A percentile compares a stretch with the other conserved stretches of the same genome.
phyloP scores from a whole-genome alignment of 1,140 invertebrate genomes.

The Helicorthomorpha holstii region DNA sequence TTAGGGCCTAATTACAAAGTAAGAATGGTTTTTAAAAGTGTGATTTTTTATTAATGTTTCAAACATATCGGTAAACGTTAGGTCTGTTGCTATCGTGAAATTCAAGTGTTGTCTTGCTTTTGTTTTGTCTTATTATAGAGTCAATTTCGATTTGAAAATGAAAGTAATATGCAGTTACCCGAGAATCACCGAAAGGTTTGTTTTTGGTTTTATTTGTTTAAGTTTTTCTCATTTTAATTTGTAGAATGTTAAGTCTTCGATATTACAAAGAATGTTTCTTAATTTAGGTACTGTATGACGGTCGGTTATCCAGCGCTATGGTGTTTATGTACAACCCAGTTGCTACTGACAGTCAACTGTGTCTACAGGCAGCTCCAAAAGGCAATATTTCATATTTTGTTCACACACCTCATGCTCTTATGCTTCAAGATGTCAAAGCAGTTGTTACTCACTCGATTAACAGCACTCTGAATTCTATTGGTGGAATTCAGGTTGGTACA shows the following conservation, averaged over 20 bases:
- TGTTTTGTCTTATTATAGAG: constrained; percentile 41
- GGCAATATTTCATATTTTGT: constrained; percentile 94
- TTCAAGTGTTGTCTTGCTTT: neutral
- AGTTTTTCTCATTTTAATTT: constrained; percentile 2
- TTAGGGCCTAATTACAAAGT: constrained; percentile 95
- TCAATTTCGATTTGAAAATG: constrained; percentile 97
- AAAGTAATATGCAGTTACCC: constrained; percentile 84
- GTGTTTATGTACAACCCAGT: constrained; percentile 99
- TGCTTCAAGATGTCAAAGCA: constrained; percentile 98
- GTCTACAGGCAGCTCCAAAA: constrained; percentile 92
- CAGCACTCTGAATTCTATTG: constrained; percentile 95
- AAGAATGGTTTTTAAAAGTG: constrained; percentile 10
- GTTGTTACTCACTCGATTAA: constrained; percentile 98
- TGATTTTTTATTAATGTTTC: neutral
- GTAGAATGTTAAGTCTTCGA: neutral
- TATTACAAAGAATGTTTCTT: constrained; percentile 17
- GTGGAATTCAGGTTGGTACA: constrained; percentile 65
- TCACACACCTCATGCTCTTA: constrained; percentile 95
- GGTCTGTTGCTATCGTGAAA: neutral
- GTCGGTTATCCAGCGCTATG: constrained; percentile 85
- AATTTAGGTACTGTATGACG: constrained; percentile 87
- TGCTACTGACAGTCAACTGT: constrained; percentile 92
- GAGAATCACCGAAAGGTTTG: constrained; percentile 92
- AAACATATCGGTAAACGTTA: neutral
- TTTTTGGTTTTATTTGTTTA: constrained; percentile 18